Evolutionary conservation across 2,113 vertebrate species (phyloP), one percentile per base, ranked within the genome.

Genomic region (Patagioenas fasciata): DNA sequence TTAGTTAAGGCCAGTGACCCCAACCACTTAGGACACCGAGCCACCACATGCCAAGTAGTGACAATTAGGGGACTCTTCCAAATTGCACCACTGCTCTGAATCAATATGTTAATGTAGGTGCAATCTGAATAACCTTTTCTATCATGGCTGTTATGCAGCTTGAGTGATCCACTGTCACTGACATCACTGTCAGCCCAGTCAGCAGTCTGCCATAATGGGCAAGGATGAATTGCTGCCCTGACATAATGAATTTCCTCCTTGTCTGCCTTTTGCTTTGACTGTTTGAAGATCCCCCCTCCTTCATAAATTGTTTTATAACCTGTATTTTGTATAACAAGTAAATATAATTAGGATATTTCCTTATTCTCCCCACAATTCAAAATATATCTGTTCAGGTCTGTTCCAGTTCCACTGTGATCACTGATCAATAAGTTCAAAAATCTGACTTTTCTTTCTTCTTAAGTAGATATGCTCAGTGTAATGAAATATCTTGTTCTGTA

Each of bases 401-500:
- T 36, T 91, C 75, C 82, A 86, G 79, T 88, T 60, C 42, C 60
- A 34, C 1, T 92, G 51, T 75, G 92, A 89, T 70, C 84, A 73
- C 70, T 88, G 96, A 95, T 87, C 81, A 91, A 4, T 34, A 91
- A 95, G 58, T 92, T 95, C 84, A 82, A 88, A 47, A 92, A 50
- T 36, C 92, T 88, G 80, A 78, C 50, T 91, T 90, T 23, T 62
- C n/a, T 82, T 78, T 81, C 84, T 36, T 32, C 75, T 84, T 92
- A 75, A 88, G 70, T 24, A 92, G 91, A 81, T 87, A 93, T 64
- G 51, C 34, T 95, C 61, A 80, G 3, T 83, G 80, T 73, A 91
- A 95, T 73, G 79, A 87, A 96, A 93, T 95, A 94, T 86, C 82
- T 90, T 93, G 66, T 80, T 94, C 78, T 83, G 65, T 84, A 91